Evolutionary conservation across 2,113 vertebrate species (phyloP).

Genomic region (Machaerirhynchus nigripectus): DNA sequence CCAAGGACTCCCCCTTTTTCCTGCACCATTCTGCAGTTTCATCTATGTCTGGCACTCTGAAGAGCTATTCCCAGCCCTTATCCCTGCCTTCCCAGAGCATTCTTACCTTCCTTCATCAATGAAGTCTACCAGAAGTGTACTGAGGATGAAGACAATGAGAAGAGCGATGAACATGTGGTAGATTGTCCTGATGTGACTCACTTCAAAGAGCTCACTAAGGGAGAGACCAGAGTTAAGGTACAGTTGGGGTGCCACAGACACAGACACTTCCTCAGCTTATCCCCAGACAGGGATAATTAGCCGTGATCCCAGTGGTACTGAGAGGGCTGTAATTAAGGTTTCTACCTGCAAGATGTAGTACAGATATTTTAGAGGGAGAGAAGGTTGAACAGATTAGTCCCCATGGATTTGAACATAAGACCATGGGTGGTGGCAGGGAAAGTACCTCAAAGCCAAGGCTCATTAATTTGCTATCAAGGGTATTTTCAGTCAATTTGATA

Average conservation of each 20-base stretch:
- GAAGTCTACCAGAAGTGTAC: conserved; percentile 90
- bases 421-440: background rate
- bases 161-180: conserved; percentile 98
- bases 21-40: background rate
- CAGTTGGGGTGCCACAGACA: background rate
- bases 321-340: background rate
- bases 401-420: background rate
- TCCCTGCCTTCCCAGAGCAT: background rate
- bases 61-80: background rate
- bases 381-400: background rate
- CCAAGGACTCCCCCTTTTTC: background rate
- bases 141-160: conserved; percentile 94
- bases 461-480: background rate
- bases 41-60: background rate
- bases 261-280: background rate
- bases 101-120: conserved; percentile 95
- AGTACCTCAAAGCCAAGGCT: background rate
- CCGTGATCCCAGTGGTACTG: background rate
- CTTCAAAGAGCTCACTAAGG: conserved; percentile 92
- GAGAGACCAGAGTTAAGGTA: background rate
- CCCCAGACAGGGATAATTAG: background rate
- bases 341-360: background rate
- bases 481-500: background rate
- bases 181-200: conserved; percentile 96
- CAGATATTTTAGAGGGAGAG: background rate